A percentile compares a stretch with the other conserved stretches of the same genome.
Evolutionary conservation across 2,113 vertebrate species (phyloP).

Genomic region (Aptenodytes forsteri): DNA sequence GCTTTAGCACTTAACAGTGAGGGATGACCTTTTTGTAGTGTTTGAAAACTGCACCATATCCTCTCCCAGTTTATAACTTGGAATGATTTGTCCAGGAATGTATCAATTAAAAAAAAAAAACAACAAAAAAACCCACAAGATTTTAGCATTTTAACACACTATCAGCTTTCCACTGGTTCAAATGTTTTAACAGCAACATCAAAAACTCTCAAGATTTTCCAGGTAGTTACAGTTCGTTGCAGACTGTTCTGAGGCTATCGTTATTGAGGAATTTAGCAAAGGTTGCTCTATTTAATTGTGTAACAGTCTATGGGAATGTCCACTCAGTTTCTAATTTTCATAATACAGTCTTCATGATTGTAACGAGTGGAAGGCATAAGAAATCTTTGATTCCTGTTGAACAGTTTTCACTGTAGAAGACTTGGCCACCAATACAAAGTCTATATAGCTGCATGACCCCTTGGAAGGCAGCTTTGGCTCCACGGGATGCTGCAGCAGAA

Average conservation of each 20-base stretch:
- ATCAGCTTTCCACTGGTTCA: not conserved
- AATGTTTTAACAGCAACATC: not conserved
- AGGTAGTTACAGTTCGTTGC: not conserved
- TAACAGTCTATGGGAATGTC: not conserved
- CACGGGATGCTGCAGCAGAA: not conserved
- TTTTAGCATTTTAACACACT: not conserved
- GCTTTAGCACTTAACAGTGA: not conserved
- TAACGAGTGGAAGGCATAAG: not conserved
- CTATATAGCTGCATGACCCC: not conserved
- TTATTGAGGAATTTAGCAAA: not conserved
- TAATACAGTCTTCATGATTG: not conserved
- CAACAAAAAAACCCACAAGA: not conserved
- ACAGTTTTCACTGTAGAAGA: not conserved
- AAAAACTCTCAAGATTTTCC: not conserved
- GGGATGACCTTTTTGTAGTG: not conserved
- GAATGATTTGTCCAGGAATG: not conserved
- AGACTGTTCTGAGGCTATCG: not conserved
- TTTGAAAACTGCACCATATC: not conserved
- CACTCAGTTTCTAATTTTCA: not conserved
- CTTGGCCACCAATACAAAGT: not conserved
- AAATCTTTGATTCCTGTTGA: not conserved
- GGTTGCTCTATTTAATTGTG: not conserved
- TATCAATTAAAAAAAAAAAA: not conserved
- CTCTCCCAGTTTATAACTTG: not conserved
- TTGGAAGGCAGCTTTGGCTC: constrained; percentile 1